Evolutionary conservation across 2,113 vertebrate genomes (phyloP).

Genomic region (Promerops cafer): DNA sequence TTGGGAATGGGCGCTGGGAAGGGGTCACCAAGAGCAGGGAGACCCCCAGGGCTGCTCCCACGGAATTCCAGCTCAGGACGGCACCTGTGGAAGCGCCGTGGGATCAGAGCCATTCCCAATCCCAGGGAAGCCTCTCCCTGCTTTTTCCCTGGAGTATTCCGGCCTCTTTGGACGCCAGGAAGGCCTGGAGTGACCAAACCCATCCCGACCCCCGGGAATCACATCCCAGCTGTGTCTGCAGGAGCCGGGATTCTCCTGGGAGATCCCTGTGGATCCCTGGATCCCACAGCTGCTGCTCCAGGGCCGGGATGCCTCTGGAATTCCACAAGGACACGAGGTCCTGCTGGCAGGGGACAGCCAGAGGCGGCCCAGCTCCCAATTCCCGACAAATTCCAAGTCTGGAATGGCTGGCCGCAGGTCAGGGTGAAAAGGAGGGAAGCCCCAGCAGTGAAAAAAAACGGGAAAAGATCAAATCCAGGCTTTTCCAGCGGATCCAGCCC

Average conservation of each 20-base stretch:
- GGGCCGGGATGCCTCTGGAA: not conserved
- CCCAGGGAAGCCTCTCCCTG: not conserved
- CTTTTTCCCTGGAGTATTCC: not conserved
- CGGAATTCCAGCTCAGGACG: not conserved
- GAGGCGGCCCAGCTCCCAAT: not conserved
- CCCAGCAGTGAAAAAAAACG: not conserved
- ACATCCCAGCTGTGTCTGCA: not conserved
- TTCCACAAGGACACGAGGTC: not conserved
- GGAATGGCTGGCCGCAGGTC: accelerated
- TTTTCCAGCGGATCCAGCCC: not conserved
- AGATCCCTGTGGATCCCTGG: not conserved
- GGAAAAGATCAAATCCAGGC: not conserved
- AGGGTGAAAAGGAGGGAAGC: accelerated
- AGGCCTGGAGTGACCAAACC: not conserved
- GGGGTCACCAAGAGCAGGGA: accelerated
- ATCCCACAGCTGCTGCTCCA: not conserved
- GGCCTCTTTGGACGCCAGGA: not conserved
- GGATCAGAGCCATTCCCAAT: not conserved
- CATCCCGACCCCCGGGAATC: not conserved
- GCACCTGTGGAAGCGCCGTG: not conserved
- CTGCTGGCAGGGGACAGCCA: not conserved
- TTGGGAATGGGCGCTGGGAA: accelerated
- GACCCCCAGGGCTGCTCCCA: not conserved
- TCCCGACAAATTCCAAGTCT: accelerated
- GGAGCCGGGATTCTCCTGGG: not conserved